phyloP scores from a whole-genome alignment of 1,140 invertebrate genomes.

The Drosophila ambigua region DNA sequence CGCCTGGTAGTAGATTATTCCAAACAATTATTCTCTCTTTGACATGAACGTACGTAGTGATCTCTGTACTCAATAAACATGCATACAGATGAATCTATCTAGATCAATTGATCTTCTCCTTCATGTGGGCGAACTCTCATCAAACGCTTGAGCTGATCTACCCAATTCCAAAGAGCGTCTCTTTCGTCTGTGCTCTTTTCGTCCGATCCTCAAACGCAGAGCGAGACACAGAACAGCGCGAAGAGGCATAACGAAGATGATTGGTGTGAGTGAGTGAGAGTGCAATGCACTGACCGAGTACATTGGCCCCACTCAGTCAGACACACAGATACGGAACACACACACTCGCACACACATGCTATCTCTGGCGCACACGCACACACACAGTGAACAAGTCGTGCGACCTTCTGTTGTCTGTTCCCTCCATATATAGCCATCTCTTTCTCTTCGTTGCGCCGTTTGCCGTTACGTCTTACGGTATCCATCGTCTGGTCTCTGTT shows the following conservation, averaged over 20 bases:
- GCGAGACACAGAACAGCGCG: slow-evolving; percentile 5
- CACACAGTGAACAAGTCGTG: slow-evolving; percentile 25
- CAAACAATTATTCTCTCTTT: too few relatives aligned
- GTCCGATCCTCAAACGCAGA: background rate
- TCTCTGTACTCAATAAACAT: too few relatives aligned
- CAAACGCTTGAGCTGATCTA: too few relatives aligned
- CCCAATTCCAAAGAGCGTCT: too few relatives aligned
- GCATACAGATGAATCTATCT: too few relatives aligned
- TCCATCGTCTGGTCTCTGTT: slow-evolving; percentile 39
- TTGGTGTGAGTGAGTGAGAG: slow-evolving; percentile 24
- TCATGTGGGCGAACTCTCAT: too few relatives aligned
- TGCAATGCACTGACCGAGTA: slow-evolving; percentile 69
- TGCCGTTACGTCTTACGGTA: slow-evolving; percentile 67
- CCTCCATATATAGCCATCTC: slow-evolving; percentile 35
- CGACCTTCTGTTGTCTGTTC: slow-evolving; percentile 49
- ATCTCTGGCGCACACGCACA: background rate
- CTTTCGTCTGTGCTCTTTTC: background rate
- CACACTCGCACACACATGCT: slow-evolving; percentile 1
- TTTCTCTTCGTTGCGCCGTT: slow-evolving; percentile 38
- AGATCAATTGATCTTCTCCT: too few relatives aligned
- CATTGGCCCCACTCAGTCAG: slow-evolving; percentile 53
- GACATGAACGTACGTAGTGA: too few relatives aligned
- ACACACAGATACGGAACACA: slow-evolving; percentile 17
- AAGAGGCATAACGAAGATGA: slow-evolving; percentile 25
- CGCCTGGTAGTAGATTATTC: too few relatives aligned